Evolutionary conservation across 2,797 vertebrate species (phyloP), one percentile per base, ranked within the genome.

Genomic region (Oreochromis grahami): DNA sequence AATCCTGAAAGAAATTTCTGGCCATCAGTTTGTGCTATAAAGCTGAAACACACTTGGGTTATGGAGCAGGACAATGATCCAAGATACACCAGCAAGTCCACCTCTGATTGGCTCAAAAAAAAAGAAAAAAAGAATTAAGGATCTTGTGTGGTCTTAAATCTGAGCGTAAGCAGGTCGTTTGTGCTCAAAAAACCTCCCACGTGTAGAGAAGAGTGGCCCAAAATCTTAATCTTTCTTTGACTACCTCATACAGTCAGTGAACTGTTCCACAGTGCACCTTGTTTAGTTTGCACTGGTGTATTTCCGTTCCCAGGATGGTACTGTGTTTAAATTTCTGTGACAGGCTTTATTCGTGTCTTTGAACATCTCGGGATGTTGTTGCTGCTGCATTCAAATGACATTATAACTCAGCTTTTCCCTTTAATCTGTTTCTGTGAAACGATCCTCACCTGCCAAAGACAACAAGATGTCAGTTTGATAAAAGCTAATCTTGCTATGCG

Each of bases 371-470:
- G 43, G 63, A 41, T 9, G 43, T 12, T 51, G 45, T 53, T 77
- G 70, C 38, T 26, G 38, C 34, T 13, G 52, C n/a, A 58, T 26
- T 82, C 68, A 76, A 58, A 15, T 11, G 68, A 82, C 45, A 72
- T 48, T 45, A 45, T 19, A 68, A 56, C 32, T 2, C 14, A 5
- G 26, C 26, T 13, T 55, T 55, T 36, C 26, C 24, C 12, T 79
- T 52, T 58, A 26, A 58, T 79, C 56, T 77, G 24, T 77, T 72
- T 83, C 17, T 48, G 36, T 10, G 21, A 19, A 41, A 36, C 8
- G 2, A 74, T 79, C n/a, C 41, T 82, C 38, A 55, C 14, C 50
- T 63, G 83, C 77, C 84, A 84, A 29, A 82, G 51, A 85, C 81
- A 81, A 72, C 48, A 63, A 60, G 29, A 41, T 55, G 53, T 85